Evolutionary conservation across 2,113 vertebrate genomes (phyloP), one percentile per base, ranked within the genome.

Genomic region (Leptosomus discolor): DNA sequence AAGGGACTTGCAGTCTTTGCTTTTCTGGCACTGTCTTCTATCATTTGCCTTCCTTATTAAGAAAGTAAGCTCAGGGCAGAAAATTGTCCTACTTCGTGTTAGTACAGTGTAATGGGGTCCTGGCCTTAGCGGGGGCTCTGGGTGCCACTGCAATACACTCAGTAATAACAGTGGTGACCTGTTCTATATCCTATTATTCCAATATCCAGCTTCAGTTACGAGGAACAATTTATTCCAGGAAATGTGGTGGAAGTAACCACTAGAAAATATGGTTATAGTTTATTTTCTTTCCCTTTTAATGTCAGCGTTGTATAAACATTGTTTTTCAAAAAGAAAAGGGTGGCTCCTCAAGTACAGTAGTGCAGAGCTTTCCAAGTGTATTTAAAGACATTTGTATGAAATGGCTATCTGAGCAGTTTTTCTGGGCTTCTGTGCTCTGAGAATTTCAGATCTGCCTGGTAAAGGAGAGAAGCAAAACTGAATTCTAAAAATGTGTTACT

Each of bases 21-120:
- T 89, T 80, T 36, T n/a, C 57, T 75, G 83, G 45, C 54, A 56
- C 43, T 81, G 64, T 51, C 57, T 95, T 84, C 88, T 64, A 0
- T 87, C 65, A 70, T 86, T 95, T 92, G 34, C 76, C 48, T 94
- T 84, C 60, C 69, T 83, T 96, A 79, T 81, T 87, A 87, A 89
- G 76, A 50, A 92, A 91, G 48, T 22, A 75, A 79, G 65, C 80
- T 92, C 37, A 76, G 73, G 91, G 76, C 94, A 91, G 57, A 67
- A 70, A 70, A 94, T 81, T 60, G 71, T 91, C 58, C 93, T 75
- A 0, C 51, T 82, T 84, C 4, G 3, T 85, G 88, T 80, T 86
- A 51, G 79, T 86, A 34, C 64, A 63, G 58, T 37, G 64, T 87
- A 94, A 89, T 89, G 86, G 77, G 86, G 92, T 89, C 83, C 80